Base-by-base conservation (phyloP, 64 coral and sea anemone species). In the Pocillopora damicornis region DNA sequence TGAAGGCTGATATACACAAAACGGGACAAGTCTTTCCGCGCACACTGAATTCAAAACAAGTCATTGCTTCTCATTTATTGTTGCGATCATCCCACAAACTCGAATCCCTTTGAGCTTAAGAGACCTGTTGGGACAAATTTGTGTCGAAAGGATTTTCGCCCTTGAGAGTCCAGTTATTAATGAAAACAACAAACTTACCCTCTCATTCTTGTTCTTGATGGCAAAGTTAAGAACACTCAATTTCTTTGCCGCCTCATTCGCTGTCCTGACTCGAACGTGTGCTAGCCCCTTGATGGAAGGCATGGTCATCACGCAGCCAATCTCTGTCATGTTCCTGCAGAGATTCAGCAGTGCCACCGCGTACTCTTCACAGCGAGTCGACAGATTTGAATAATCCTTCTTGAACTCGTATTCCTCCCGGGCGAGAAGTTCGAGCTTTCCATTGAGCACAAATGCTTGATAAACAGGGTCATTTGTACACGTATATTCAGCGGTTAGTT, bases 171-270 rank as follows among this genome's bases (percentile, higher is more conserved):
- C 7, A 77, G 11, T 77, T 14, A 45, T 17, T 11, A 42, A 22
- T 10, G 1, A 13, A 17, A 37, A 14, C 17, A 38, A 56, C 1
- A 14, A 18, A 35, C 87, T 88, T 75, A 90, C 92, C 60, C 86
- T 90, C 18, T 94, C 92, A 69, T 94, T 94, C 68, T 94, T 94
- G 69, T 94, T 94, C 60, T 82, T 94, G 20, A 94, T 94, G 5
- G 92, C 92, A 45, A 94, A 94, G 15, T 94, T 94, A 67, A 94
- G 16, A 82, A 94, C 89, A 37, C 88, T 94, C 0, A 94, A 42
- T 11, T 94, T 89, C 59, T 66, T 80, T 4, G 90, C 90, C 4
- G 84, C 90, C 78, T 91, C 67, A 26, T 59, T 91, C 14, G 84
- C 82, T 10, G 90, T 77, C 26, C 61, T 91, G 20, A 86, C 80